These are phyloP conservation scores for Eucidaris tribuloides DNA, from an alignment of 35 echinoderm and acorn worm genomes.

Conservation along the genomic window DNA sequence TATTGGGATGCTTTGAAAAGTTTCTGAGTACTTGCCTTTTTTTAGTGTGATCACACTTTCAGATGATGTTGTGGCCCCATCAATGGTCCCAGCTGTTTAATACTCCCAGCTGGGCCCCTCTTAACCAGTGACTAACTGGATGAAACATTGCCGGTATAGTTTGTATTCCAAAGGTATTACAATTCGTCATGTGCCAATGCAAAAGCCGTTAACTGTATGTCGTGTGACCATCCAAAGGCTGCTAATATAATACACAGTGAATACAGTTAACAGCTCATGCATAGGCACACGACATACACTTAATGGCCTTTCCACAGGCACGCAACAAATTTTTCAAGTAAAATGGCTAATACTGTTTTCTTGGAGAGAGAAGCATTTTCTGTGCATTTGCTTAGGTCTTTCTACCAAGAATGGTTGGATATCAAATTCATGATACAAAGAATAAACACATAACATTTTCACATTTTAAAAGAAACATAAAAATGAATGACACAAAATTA, in stretches of 20 bases:
- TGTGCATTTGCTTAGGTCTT: background rate
- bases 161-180: background rate
- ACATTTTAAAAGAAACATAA: too few species aligned
- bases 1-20: background rate
- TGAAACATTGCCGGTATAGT: background rate
- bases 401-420: background rate
- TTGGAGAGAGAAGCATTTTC: constrained; percentile 4
- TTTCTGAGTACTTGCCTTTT: background rate
- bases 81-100: background rate
- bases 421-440: too few species aligned
- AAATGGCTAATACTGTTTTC: background rate
- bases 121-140: background rate
- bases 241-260: too few species aligned
- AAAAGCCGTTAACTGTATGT: too few species aligned
- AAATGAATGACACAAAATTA: too few species aligned
- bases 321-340: background rate
- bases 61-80: background rate
- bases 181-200: too few species aligned
- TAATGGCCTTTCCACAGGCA: too few species aligned
- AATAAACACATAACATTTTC: too few species aligned
- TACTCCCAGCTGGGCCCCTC: background rate
- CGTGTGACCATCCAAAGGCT: too few species aligned
- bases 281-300: too few species aligned
- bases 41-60: background rate
- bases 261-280: too few species aligned